Percentiles rank a stretch among this genome's conserved stretches.
Evolutionary conservation across 2,113 vertebrate species (phyloP).

Genomic region (Pteruthius melanotis): DNA sequence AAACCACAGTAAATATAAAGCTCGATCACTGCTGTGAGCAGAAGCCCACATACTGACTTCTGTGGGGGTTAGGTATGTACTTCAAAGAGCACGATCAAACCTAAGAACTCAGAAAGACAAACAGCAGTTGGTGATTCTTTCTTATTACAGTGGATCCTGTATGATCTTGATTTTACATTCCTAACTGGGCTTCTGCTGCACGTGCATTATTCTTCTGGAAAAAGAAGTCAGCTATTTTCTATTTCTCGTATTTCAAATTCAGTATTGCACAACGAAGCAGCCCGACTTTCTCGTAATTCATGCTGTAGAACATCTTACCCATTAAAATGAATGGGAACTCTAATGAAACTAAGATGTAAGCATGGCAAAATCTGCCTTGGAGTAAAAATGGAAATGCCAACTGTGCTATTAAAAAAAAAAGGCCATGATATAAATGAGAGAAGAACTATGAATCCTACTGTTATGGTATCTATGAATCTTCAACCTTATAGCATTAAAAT

Average conservation of each 20-base stretch:
- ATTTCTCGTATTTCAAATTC: background rate
- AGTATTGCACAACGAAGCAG: background rate
- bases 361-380: background rate
- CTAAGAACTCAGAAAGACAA: background rate
- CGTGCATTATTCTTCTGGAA: background rate
- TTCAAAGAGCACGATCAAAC: background rate
- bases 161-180: background rate
- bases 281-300: background rate
- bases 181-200: background rate
- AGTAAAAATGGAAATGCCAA: constrained; percentile 22
- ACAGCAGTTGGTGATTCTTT: background rate
- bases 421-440: background rate
- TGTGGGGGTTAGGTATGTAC: background rate
- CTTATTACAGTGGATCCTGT: background rate
- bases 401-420: background rate
- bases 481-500: background rate
- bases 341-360: constrained; percentile 28
- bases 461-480: background rate
- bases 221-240: background rate
- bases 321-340: background rate
- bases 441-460: background rate
- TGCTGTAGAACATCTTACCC: background rate
- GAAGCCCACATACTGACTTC: background rate
- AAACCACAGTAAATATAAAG: background rate
- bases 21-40: background rate